A percentile compares a stretch with the other conserved stretches of the same genome.
Conservation (phyloP, 2,113 vertebrate species). For the Halcyon senegalensis region DNA sequence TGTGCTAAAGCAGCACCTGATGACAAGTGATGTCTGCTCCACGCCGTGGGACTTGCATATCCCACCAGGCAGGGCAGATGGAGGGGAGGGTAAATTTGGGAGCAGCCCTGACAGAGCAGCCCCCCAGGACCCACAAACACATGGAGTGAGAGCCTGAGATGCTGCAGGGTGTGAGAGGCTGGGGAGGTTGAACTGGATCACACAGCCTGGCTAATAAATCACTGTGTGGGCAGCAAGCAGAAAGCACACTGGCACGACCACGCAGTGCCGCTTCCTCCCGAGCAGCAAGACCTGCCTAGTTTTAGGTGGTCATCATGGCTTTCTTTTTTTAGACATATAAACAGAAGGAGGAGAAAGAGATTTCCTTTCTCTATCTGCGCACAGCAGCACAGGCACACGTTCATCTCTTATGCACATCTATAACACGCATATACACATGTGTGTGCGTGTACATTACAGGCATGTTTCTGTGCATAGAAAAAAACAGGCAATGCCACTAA, state of each 20-base stretch:
- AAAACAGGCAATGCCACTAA: background rate
- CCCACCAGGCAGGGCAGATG: background rate
- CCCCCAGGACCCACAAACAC: background rate
- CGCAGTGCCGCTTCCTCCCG: background rate
- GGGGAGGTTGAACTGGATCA: background rate
- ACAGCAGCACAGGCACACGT: background rate
- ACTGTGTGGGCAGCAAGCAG: background rate
- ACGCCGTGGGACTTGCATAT: background rate
- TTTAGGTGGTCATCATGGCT: background rate
- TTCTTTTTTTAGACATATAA: background rate
- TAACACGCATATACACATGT: accelerated
- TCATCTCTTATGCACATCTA: background rate
- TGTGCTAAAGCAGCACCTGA: background rate
- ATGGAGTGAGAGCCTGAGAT: accelerated
- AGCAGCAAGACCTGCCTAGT: background rate
- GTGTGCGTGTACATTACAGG: too few species aligned
- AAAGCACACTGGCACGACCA: background rate
- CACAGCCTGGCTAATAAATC: background rate
- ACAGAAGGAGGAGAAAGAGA: background rate
- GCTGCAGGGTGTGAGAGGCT: background rate
- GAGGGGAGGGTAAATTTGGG: background rate
- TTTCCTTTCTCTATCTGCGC: background rate
- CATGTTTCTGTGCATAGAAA: background rate
- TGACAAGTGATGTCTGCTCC: background rate
- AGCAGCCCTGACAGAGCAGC: background rate